A percentile compares a stretch with the other conserved stretches of the same genome.
Conservation (phyloP, 2,113 vertebrate species). For the Brienomyrus longianalis region DNA sequence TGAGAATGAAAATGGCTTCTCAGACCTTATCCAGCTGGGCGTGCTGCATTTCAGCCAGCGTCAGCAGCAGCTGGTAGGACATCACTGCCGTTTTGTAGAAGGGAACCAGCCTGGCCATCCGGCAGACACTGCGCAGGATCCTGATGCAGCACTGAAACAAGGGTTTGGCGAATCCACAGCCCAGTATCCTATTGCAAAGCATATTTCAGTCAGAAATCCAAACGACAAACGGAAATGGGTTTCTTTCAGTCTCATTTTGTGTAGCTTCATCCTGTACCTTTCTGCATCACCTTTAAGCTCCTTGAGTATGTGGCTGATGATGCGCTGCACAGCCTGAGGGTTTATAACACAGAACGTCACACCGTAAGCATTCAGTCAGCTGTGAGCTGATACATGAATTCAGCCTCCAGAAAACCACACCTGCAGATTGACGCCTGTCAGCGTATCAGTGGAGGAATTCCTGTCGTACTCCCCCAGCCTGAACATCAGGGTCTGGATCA, state of each 20-base stretch:
- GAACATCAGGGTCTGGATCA: constrained; percentile 53
- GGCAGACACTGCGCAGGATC: constrained; percentile 29
- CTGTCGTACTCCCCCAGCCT: constrained; percentile 34
- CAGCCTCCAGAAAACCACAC: constrained; percentile 28
- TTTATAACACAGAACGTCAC: neutral
- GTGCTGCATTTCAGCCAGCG: constrained; percentile 38
- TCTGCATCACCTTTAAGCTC: constrained; percentile 36
- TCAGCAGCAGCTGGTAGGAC: constrained; percentile 49
- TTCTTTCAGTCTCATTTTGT: neutral
- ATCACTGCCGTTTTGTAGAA: constrained; percentile 33
- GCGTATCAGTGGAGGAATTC: fast-evolving
- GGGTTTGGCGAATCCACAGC: neutral
- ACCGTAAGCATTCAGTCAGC: neutral
- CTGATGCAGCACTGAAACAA: constrained; percentile 26
- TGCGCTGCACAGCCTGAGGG: constrained; percentile 30
- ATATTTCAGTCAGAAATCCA: neutral
- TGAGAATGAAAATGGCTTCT: neutral
- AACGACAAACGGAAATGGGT: neutral
- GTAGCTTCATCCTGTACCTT: constrained; percentile 35
- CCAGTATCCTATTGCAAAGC: constrained; percentile 36
- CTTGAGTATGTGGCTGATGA: constrained; percentile 36
- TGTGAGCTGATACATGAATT: neutral
- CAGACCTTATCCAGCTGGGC: constrained; percentile 32
- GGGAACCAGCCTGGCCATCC: neutral
- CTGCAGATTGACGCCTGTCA: constrained; percentile 15